These are phyloP conservation scores for Caiman crocodilus DNA, from an alignment of 2,797 vertebrate genomes.

Conservation along the genomic window DNA sequence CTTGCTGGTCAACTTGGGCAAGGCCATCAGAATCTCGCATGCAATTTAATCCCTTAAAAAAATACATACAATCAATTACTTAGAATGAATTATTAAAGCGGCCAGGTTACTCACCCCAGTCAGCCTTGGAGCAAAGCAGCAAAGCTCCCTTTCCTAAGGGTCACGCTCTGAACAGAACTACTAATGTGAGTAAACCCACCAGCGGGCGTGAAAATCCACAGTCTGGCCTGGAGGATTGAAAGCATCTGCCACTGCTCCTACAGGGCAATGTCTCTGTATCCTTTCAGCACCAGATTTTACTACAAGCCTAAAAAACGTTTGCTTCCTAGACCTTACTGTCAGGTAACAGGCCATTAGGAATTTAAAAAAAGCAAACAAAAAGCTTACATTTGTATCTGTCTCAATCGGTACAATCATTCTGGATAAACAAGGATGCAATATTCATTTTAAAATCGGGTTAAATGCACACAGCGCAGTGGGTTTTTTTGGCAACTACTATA, in stretches of 20 bases:
- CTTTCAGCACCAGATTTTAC: not conserved
- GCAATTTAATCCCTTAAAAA: not conserved
- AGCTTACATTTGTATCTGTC: no score
- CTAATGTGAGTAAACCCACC: not conserved
- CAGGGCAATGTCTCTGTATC: not conserved
- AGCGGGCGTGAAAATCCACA: not conserved
- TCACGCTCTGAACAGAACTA: not conserved
- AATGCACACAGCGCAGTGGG: not conserved
- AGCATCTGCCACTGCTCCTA: not conserved
- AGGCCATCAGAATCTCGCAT: not conserved
- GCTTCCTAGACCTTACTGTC: not conserved
- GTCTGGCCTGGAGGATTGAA: not conserved
- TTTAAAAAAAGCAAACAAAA: no score
- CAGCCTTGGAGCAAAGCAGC: not conserved
- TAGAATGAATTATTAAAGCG: not conserved
- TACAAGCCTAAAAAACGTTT: not conserved
- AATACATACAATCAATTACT: not conserved
- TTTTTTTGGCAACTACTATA: conserved; percentile 35
- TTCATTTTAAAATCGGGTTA: not conserved
- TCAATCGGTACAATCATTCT: no score
- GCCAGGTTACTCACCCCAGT: not conserved
- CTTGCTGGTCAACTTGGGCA: not conserved
- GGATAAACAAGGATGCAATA: not conserved
- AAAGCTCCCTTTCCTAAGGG: not conserved
- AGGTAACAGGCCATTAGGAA: no score